These are phyloP conservation scores for Hippocampus zosterae DNA, from an alignment of 2,113 vertebrate genomes.

Conservation along the genomic window DNA sequence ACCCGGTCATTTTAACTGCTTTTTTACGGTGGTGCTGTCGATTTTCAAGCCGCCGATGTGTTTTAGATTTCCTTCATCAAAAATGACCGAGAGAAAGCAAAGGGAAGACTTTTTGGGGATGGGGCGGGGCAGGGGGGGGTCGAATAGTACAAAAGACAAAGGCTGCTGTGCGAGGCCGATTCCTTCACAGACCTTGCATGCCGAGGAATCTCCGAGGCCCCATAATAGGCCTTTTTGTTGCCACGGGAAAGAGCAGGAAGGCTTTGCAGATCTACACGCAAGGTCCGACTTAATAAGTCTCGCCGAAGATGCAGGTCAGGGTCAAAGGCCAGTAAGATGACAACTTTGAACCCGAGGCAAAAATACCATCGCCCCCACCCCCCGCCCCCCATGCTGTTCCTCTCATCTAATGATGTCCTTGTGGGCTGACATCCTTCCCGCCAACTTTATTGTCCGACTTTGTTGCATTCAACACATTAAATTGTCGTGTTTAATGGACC, in stretches of 20 bases:
- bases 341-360: constrained; percentile 38
- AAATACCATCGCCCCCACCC: background rate
- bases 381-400: constrained; percentile 27
- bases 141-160: background rate
- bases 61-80: background rate
- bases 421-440: constrained; percentile 23
- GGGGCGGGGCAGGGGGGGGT: no score
- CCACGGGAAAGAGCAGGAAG: constrained; percentile 11
- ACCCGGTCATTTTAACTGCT: no score
- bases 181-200: constrained; percentile 14
- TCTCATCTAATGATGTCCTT: constrained; percentile 46
- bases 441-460: constrained; percentile 14
- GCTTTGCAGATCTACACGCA: constrained; percentile 8
- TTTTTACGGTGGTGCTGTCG: background rate
- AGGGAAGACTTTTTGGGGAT: no score
- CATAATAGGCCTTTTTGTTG: constrained; percentile 18
- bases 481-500: no score
- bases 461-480: no score
- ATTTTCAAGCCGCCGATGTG: background rate
- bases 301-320: constrained; percentile 16
- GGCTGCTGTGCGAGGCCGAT: constrained; percentile 8
- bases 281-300: constrained; percentile 14
- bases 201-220: background rate
- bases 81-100: background rate
- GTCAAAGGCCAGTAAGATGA: constrained; percentile 42